Evolutionary conservation across 2,888 invertebrate genomes (phyloP).

Genomic region (Arctia plantaginis): DNA sequence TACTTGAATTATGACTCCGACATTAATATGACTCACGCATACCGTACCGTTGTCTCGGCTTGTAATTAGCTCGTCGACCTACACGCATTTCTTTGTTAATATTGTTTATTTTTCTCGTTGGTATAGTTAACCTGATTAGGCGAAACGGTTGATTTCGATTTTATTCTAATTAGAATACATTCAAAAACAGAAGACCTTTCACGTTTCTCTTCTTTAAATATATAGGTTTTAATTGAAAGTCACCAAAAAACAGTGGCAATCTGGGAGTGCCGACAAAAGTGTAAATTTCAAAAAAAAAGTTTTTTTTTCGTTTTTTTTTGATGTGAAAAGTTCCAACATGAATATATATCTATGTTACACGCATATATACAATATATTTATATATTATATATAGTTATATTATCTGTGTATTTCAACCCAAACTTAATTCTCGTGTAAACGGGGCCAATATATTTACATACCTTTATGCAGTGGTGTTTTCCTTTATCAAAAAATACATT

Average conservation of each 20-base stretch:
- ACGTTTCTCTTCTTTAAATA: background rate
- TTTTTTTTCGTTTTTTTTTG: too few relatives aligned
- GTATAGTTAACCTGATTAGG: constrained; percentile 36
- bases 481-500: too few relatives aligned
- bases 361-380: too few relatives aligned
- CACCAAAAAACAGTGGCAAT: background rate
- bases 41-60: constrained; percentile 44
- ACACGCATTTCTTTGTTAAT: constrained; percentile 40
- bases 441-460: too few relatives aligned
- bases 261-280: too few relatives aligned
- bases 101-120: constrained; percentile 34
- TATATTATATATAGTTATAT: too few relatives aligned
- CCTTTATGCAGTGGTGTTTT: too few relatives aligned
- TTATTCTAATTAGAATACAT: constrained; percentile 4
- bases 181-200: background rate
- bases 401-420: too few relatives aligned
- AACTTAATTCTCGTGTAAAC: too few relatives aligned
- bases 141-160: constrained; percentile 30
- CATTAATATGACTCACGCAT: constrained; percentile 37
- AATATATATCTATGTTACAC: too few relatives aligned
- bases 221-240: background rate
- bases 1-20: constrained; percentile 20
- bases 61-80: constrained; percentile 37
- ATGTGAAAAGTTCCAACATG: too few relatives aligned
- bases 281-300: too few relatives aligned